Evolutionary conservation across 2,888 invertebrate genomes (phyloP).

Genomic region (Onthophagus sagittarius): DNA sequence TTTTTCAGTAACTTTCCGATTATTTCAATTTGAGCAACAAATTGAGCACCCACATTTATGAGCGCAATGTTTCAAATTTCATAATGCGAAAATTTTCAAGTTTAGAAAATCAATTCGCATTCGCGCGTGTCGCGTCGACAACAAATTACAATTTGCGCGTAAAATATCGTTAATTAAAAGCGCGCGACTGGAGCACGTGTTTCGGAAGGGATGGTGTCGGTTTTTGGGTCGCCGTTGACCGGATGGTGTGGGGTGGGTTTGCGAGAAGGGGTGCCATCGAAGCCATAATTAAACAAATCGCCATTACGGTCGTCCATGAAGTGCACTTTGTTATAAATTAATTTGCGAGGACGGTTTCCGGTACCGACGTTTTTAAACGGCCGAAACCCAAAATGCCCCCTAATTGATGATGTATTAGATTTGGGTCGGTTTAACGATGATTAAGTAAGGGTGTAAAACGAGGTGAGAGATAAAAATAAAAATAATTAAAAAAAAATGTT

Average conservation of each 20-base stretch:
- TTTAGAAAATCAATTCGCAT: constrained; percentile 27
- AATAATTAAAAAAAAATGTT: background rate
- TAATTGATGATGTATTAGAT: background rate
- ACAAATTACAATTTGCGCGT: constrained; percentile 32
- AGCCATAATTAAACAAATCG: constrained; percentile 35
- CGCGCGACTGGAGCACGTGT: constrained; percentile 33
- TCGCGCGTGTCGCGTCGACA: constrained; percentile 17
- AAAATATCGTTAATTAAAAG: constrained; percentile 36
- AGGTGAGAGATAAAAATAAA: background rate
- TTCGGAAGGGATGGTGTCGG: constrained; percentile 18
- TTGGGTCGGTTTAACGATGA: background rate
- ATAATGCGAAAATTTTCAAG: background rate
- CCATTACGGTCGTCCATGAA: constrained; percentile 32
- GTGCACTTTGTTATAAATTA: constrained; percentile 39
- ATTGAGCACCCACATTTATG: no score
- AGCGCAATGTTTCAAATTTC: background rate
- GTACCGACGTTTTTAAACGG: constrained; percentile 14
- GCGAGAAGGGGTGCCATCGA: background rate
- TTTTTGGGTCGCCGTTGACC: background rate
- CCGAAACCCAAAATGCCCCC: background rate
- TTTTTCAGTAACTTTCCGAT: no score
- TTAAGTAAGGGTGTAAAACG: background rate
- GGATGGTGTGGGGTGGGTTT: background rate
- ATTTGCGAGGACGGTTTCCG: constrained; percentile 24
- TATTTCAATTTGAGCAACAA: no score